phyloP scores from a whole-genome alignment of 2,888 invertebrate species.

The Crematogaster levior region DNA sequence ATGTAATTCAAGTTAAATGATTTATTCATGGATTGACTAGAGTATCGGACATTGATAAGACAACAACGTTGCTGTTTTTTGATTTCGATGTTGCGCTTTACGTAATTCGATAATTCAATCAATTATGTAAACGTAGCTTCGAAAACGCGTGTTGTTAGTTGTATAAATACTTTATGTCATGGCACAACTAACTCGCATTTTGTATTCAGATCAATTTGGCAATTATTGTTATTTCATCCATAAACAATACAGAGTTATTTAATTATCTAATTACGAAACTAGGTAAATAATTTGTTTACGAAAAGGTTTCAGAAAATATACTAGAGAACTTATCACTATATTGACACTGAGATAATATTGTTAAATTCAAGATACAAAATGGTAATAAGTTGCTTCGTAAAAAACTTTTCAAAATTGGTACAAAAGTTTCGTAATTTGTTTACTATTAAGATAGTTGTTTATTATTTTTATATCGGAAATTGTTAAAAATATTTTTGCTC shows the following conservation, averaged over 20 bases:
- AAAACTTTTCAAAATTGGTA: background rate
- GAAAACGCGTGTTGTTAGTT: background rate
- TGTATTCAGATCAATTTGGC: slow-evolving; percentile 4
- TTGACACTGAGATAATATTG: background rate
- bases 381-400: background rate
- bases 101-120: background rate
- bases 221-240: background rate
- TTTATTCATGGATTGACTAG: slow-evolving; percentile 6
- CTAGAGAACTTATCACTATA: background rate
- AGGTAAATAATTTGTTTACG: background rate
- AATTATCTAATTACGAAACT: background rate
- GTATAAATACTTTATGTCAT: slow-evolving; percentile 28
- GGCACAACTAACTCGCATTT: background rate
- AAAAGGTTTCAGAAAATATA: background rate
- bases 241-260: background rate
- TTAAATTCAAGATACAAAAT: background rate
- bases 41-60: background rate
- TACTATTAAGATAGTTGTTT: background rate
- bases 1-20: background rate
- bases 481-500: background rate
- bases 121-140: slow-evolving; percentile 14
- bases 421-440: background rate
- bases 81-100: background rate
- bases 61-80: background rate
- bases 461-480: background rate